Percentiles rank a stretch among this genome's conserved stretches.
phyloP scores from a whole-genome alignment of 2,888 invertebrate genomes.

The Melanargia galathea region DNA sequence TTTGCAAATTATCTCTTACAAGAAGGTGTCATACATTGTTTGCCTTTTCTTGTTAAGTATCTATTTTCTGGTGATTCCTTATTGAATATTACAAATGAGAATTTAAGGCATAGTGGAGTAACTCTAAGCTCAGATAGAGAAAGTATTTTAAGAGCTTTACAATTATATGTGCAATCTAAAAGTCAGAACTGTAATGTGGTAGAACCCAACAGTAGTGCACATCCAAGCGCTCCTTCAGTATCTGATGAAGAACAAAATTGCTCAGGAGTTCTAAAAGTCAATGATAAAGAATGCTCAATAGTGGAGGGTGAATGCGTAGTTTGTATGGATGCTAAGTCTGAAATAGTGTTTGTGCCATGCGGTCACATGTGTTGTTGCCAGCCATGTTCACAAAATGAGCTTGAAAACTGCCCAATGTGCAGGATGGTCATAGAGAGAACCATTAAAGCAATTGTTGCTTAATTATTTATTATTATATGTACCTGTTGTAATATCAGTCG shows the following conservation, averaged over 20 bases:
- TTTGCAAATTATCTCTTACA: conserved; percentile 87
- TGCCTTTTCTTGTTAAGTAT: conserved; percentile 87
- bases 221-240: conserved; percentile 56
- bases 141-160: conserved; percentile 84
- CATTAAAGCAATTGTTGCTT: conserved; percentile 82
- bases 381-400: conserved; percentile 83
- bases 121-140: conserved; percentile 80
- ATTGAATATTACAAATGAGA: conserved; percentile 77
- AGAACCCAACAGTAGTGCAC: conserved; percentile 44
- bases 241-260: conserved; percentile 54
- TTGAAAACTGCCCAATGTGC: conserved; percentile 90
- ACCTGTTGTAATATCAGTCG: neutral
- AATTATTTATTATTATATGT: conserved; percentile 17
- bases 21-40: conserved; percentile 88
- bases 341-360: conserved; percentile 92
- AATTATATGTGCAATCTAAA: conserved; percentile 78
- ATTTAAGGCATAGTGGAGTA: conserved; percentile 83
- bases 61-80: conserved; percentile 79
- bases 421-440: conserved; percentile 86
- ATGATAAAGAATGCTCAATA: conserved; percentile 53
- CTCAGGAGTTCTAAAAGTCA: conserved; percentile 60
- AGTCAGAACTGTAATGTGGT: conserved; percentile 51
- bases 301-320: conserved; percentile 89
- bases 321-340: conserved; percentile 88
- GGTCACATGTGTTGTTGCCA: conserved; percentile 93